A percentile compares a stretch with the other conserved stretches of the same genome.
Evolutionary conservation across 2,113 vertebrate genomes (phyloP).

Genomic region (Phalacrocorax brasilianus): DNA sequence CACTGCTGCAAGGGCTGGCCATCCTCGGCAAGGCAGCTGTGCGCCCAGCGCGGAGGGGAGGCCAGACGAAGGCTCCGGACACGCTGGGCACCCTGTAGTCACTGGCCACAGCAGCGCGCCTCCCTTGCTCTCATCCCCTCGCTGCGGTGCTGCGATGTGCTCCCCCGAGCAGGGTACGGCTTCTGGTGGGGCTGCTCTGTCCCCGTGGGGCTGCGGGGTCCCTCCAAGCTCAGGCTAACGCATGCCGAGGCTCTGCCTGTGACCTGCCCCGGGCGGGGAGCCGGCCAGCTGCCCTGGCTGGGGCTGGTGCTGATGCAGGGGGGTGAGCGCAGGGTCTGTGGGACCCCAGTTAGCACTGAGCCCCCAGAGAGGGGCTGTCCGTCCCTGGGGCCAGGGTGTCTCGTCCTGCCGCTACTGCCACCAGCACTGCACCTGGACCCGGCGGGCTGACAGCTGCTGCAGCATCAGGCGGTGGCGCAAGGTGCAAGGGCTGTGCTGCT

Average conservation of each 20-base stretch:
- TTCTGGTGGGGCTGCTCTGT: neutral
- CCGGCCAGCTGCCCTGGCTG: rapidly evolving
- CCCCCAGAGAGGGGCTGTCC: neutral
- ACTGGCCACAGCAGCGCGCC: rapidly evolving
- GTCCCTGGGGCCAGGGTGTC: neutral
- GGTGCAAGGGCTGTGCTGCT: neutral
- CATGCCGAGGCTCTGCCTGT: rapidly evolving
- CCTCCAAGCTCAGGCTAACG: neutral
- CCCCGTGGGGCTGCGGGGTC: neutral
- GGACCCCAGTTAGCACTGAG: neutral
- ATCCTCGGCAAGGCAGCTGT: neutral
- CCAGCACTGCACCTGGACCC: neutral
- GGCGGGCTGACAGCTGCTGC: neutral
- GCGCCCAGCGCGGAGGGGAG: too few relatives aligned
- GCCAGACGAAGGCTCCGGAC: too few relatives aligned
- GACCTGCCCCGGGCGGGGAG: rapidly evolving
- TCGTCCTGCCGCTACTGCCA: neutral
- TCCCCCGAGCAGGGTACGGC: neutral
- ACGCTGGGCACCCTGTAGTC: neutral
- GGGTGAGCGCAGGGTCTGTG: neutral
- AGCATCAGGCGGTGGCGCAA: too few relatives aligned
- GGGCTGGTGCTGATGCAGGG: neutral
- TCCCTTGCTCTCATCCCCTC: neutral
- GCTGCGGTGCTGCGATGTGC: rapidly evolving
- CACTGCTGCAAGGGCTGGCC: neutral